Base-by-base conservation (phyloP, 1,140 invertebrate species). In the Drosophila funebris region DNA sequence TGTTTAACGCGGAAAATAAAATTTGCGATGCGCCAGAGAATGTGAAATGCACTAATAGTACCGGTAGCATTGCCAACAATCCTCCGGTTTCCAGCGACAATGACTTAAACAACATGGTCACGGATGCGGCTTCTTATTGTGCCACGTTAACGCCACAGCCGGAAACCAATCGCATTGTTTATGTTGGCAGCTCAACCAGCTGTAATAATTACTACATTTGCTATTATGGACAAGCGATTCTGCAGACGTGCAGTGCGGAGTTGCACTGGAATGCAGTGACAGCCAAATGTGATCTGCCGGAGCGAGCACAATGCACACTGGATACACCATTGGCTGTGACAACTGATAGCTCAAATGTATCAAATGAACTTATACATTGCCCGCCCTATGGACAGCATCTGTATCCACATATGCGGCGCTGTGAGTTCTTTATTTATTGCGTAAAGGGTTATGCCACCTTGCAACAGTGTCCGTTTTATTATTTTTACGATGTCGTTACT, bases 351-450 rank as follows among this genome's bases (percentile, higher is more conserved):
- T 46, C 48, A 18, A 63, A 52, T 20, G 16, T 53, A 18, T 27
- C 31, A 3, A 80, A 67, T 44, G 58, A 89, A 43, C 58, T 90
- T 7, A 84, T 90, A 24, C 66, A 90, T 41, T 90, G 90, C 6
- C 90, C 90, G 1, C 8, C 67, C 20, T 78, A 89, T 71, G 89
- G 89, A 2, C 87, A 91, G 44, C 90, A 90, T 62, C 57, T 90
- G 53, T 90, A 78, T 50, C 90, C 90, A 1, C 77, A 91, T 36
- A 90, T 84, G 90, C 36, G 71, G 27, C 82, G 82, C n/a, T 91
- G 90, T 50, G 90, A 91, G 9, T 90, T 80, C 61, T 91, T 91
- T 29, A 90, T 91, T n/a, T 91, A 90, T 44, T 91, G 90, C 43
- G 79, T 91, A 1, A 91, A 91, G 20, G 90, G 90, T 7, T 76